These are phyloP conservation scores for Notolabrus celidotus DNA, from an alignment of 2,797 vertebrate genomes.

Conservation along the genomic window DNA sequence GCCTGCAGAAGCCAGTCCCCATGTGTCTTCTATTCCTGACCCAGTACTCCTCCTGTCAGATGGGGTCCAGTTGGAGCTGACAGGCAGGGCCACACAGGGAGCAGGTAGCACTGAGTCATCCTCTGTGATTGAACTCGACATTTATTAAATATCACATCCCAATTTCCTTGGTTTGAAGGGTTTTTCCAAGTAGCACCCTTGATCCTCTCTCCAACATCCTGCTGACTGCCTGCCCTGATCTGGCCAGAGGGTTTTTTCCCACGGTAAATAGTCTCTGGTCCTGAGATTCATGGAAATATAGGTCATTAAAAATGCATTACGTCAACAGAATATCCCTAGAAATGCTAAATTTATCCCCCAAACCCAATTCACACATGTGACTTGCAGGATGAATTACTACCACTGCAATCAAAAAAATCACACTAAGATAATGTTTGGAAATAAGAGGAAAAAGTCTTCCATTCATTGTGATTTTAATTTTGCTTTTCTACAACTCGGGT, in stretches of 20 bases:
- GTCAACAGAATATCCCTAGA: slow-evolving; percentile 24
- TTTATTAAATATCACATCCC: slow-evolving; percentile 19
- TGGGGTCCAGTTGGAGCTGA: slow-evolving; percentile 35
- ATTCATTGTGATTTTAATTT: not conserved
- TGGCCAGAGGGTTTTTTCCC: not conserved
- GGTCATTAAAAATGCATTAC: slow-evolving; percentile 37
- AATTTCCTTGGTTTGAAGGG: slow-evolving; percentile 3
- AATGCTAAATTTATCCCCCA: not conserved
- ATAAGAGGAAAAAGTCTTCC: not conserved
- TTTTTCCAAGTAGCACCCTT: slow-evolving; percentile 3
- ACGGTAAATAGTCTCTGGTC: not conserved
- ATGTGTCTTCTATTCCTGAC: slow-evolving; percentile 11
- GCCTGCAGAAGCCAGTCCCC: not conserved
- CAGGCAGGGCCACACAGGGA: slow-evolving; percentile 17
- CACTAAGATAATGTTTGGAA: not conserved
- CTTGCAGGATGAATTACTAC: not conserved
- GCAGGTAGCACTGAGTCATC: slow-evolving; percentile 48
- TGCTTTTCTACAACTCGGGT: not conserved
- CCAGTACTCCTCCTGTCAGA: slow-evolving; percentile 24
- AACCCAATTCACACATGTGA: not conserved
- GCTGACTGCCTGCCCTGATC: not conserved
- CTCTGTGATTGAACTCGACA: slow-evolving; percentile 7
- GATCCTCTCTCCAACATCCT: not conserved
- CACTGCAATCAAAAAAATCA: too few relatives aligned
- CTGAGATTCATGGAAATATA: slow-evolving; percentile 3